phyloP scores from a whole-genome alignment of 2,797 vertebrate species.

The Acestrorhynchus altus region DNA sequence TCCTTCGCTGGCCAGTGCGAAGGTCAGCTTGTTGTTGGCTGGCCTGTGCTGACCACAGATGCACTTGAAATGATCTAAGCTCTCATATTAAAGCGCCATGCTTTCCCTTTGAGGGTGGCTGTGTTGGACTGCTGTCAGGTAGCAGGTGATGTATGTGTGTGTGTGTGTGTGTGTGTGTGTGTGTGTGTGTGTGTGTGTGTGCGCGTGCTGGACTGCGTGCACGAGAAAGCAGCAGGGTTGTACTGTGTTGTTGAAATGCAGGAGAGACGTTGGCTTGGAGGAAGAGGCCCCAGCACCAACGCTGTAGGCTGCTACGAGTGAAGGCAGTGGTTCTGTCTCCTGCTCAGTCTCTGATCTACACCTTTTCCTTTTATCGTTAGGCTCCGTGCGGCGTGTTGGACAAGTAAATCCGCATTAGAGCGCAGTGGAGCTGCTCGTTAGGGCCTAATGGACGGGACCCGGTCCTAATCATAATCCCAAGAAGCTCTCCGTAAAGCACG shows the following conservation, averaged over 20 bases:
- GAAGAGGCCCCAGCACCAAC: conserved; percentile 19
- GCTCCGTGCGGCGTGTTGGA: conserved; percentile 46
- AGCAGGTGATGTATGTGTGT: background rate
- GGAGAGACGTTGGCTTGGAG: conserved; percentile 43
- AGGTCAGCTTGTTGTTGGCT: background rate
- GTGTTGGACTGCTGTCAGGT: background rate
- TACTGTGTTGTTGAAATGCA: conserved; percentile 45
- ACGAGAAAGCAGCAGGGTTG: background rate
- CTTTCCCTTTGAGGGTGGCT: background rate
- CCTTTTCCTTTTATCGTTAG: conserved; percentile 51
- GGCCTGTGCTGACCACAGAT: background rate
- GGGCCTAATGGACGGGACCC: conserved; percentile 55
- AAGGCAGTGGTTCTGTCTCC: background rate
- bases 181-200: background rate
- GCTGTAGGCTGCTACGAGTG: too few species aligned
- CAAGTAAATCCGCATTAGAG: conserved; percentile 65
- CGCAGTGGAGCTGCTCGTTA: conserved; percentile 48
- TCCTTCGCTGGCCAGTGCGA: background rate
- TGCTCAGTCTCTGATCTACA: conserved; percentile 20
- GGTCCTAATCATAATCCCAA: conserved; percentile 63
- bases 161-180: background rate
- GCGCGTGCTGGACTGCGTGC: background rate
- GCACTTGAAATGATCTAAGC: background rate
- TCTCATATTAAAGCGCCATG: background rate
- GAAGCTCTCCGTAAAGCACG: conserved; percentile 60